These are phyloP conservation scores for Orycteropus afer DNA, from an alignment of 2,113 vertebrate genomes.

Conservation along the genomic window DNA sequence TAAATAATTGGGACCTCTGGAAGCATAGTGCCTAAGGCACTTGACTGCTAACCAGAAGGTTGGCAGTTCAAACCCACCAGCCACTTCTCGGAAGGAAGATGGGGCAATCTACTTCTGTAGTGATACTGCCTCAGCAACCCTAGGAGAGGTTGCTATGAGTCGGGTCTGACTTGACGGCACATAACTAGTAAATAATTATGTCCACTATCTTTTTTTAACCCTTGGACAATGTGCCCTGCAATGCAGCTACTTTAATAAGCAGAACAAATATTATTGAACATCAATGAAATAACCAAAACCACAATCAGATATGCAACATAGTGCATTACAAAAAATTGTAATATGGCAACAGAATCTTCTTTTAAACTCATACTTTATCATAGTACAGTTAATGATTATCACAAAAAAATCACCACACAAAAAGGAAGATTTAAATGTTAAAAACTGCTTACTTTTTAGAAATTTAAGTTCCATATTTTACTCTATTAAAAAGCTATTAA, in stretches of 20 bases:
- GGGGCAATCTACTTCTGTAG: no score
- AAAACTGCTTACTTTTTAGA: background rate
- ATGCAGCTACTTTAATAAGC: constrained; percentile 62
- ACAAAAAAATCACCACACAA: background rate
- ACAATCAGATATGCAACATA: constrained; percentile 61
- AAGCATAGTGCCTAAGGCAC: no score
- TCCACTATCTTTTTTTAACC: background rate
- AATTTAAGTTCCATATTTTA: background rate
- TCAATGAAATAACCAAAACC: constrained; percentile 67
- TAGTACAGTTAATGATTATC: background rate
- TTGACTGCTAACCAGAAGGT: no score
- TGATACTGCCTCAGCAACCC: no score
- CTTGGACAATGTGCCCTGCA: constrained; percentile 26
- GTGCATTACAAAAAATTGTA: constrained; percentile 62
- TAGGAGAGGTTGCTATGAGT: no score
- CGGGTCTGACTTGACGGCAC: no score
- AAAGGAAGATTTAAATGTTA: constrained; percentile 36
- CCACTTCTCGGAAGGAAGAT: no score
- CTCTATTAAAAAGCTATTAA: constrained; percentile 5
- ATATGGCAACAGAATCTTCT: constrained; percentile 68
- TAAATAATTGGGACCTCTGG: no score
- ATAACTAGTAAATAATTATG: no score
- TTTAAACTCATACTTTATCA: background rate
- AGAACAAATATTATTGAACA: constrained; percentile 54
- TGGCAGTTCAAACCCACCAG: no score